phyloP scores from a whole-genome alignment of 53 echinoderm and acorn worm genomes.

The Echinometra lucunter region DNA sequence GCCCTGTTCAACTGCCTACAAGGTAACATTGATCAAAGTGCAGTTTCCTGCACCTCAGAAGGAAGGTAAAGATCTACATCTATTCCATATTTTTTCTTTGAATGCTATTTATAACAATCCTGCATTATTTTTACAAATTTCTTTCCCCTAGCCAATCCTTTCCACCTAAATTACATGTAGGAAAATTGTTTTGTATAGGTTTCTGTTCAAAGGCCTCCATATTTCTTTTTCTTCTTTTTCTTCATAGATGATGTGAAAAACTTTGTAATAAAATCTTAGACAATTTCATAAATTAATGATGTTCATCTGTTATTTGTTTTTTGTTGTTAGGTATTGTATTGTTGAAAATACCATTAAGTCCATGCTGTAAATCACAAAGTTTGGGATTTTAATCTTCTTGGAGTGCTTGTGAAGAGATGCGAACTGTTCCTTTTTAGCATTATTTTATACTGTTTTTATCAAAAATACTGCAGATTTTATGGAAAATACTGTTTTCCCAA shows the following conservation, averaged over 20 bases:
- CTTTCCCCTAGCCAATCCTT: not conserved
- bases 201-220: not conserved
- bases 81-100: not conserved
- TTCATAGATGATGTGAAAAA: not conserved
- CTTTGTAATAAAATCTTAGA: slow-evolving; percentile 14
- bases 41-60: not conserved
- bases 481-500: too few relatives aligned
- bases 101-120: not conserved
- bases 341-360: not conserved
- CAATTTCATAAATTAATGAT: not conserved
- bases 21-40: not conserved
- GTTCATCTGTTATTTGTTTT: not conserved
- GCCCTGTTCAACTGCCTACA: not conserved
- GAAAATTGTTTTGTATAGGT: not conserved
- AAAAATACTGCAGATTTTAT: too few relatives aligned
- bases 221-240: not conserved
- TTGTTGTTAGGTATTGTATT: not conserved
- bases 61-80: not conserved
- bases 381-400: not conserved
- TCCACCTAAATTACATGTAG: not conserved
- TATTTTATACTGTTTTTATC: too few relatives aligned
- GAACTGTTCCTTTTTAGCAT: too few relatives aligned
- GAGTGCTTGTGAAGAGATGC: too few relatives aligned
- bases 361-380: not conserved
- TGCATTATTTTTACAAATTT: not conserved